Evolutionary conservation across 2,888 invertebrate species (phyloP).

Genomic region (Pristionchus exspectatus): DNA sequence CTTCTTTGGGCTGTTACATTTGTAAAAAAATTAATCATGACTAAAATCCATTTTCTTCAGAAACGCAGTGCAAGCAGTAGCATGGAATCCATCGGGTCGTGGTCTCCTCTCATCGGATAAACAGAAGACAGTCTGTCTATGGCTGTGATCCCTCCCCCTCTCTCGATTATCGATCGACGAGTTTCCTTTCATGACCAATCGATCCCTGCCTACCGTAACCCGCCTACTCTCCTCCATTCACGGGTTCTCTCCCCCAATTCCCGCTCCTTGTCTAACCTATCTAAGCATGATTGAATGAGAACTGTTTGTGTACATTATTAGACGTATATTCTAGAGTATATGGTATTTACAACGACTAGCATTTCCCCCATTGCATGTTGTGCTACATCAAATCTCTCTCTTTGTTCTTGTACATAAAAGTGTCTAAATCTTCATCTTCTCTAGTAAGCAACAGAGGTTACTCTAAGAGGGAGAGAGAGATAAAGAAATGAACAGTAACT

Average conservation of each 20-base stretch:
- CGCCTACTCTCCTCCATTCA: not conserved
- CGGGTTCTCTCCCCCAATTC: slow-evolving; percentile 19
- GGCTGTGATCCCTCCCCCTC: slow-evolving; percentile 58
- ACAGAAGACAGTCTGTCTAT: slow-evolving; percentile 66
- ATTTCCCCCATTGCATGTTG: not conserved
- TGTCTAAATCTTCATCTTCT: not conserved
- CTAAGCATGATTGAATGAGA: not conserved
- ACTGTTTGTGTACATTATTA: slow-evolving; percentile 16
- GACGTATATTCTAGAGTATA: not conserved
- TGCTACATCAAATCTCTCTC: slow-evolving; percentile 36
- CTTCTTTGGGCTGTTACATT: too few relatives aligned
- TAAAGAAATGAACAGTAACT: slow-evolving; percentile 35
- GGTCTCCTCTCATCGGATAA: slow-evolving; percentile 71
- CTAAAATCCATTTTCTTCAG: slow-evolving; percentile 58
- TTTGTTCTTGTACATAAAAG: not conserved
- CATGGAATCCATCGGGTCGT: slow-evolving; percentile 75
- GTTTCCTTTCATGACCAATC: slow-evolving; percentile 11
- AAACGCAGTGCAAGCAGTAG: slow-evolving; percentile 68
- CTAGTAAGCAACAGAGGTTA: slow-evolving; percentile 16
- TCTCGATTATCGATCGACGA: slow-evolving; percentile 42
- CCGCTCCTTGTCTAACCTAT: not conserved
- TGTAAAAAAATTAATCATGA: not conserved
- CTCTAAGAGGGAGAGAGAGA: not conserved
- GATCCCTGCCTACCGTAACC: not conserved
- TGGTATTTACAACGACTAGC: slow-evolving; percentile 9